Conservation (phyloP, 2,888 invertebrate genomes). For the Gymnosoma rotundatum region DNA sequence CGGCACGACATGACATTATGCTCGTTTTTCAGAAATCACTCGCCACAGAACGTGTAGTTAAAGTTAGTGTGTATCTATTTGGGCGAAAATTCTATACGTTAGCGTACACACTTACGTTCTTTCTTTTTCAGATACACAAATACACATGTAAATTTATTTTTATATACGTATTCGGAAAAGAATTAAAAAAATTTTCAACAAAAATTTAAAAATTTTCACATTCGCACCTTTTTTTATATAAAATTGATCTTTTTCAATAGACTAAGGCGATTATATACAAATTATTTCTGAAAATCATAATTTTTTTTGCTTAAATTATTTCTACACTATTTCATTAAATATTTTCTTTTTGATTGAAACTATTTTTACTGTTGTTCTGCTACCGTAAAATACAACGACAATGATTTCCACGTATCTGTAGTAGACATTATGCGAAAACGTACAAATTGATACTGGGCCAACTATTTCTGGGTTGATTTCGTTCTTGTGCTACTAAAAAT, state of each 20-base stretch:
- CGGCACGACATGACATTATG: conserved; percentile 35
- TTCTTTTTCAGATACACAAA: background rate
- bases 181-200: conserved; percentile 39
- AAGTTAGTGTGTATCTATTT: conserved; percentile 68
- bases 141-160: conserved; percentile 7
- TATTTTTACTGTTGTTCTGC: conserved; percentile 69
- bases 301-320: conserved; percentile 37
- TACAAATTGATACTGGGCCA: conserved; percentile 82
- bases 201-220: conserved; percentile 36
- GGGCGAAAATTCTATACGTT: conserved; percentile 54
- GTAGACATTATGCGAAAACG: conserved; percentile 81
- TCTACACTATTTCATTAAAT: conserved; percentile 37
- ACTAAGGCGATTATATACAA: conserved; percentile 29
- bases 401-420: conserved; percentile 74
- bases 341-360: conserved; percentile 47
- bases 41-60: conserved; percentile 63
- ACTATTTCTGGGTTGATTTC: conserved; percentile 76
- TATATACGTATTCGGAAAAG: conserved; percentile 9
- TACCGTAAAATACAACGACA: conserved; percentile 71
- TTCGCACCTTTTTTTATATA: conserved; percentile 43
- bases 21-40: conserved; percentile 20
- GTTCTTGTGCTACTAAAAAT: conserved; percentile 69
- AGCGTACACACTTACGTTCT: background rate
- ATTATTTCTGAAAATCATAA: conserved; percentile 6
- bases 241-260: conserved; percentile 11